Conservation (phyloP, 1,140 invertebrate species). For the Drosophila ironensis region DNA sequence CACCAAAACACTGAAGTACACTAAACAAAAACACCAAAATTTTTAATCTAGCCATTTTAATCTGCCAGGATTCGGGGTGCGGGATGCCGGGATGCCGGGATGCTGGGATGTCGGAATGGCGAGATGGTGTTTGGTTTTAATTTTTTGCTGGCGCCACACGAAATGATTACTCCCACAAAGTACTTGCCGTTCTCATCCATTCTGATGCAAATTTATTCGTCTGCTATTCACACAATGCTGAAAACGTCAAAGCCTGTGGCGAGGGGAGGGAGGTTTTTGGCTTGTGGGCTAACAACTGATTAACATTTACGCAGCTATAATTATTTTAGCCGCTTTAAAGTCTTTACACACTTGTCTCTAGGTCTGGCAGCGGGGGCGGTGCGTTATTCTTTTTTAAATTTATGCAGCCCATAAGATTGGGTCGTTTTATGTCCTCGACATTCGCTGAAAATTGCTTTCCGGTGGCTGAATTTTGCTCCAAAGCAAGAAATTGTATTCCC, state of each 20-base stretch:
- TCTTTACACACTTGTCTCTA: conserved; percentile 50
- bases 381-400: conserved; percentile 36
- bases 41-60: conserved; percentile 12
- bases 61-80: background rate
- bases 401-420: conserved; percentile 38
- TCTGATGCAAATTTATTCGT: conserved; percentile 51
- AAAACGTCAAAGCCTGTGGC: conserved; percentile 50
- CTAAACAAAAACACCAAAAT: conserved; percentile 12
- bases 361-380: conserved; percentile 7
- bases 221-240: conserved; percentile 43
- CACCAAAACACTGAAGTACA: too few relatives aligned
- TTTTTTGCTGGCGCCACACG: background rate
- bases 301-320: conserved; percentile 49
- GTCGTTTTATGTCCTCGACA: background rate
- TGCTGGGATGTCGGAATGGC: background rate
- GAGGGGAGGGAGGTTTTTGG: background rate
- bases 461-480: too few relatives aligned
- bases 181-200: conserved; percentile 55
- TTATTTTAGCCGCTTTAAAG: conserved; percentile 29
- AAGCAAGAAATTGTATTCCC: too few relatives aligned
- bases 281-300: conserved; percentile 39
- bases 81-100: too few relatives aligned
- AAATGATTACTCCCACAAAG: conserved; percentile 25
- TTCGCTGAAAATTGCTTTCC: background rate
- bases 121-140: background rate